A percentile compares a stretch with the other conserved stretches of the same genome.
Evolutionary conservation across 2,888 invertebrate species (phyloP).

Genomic region (Philereme vetulata): DNA sequence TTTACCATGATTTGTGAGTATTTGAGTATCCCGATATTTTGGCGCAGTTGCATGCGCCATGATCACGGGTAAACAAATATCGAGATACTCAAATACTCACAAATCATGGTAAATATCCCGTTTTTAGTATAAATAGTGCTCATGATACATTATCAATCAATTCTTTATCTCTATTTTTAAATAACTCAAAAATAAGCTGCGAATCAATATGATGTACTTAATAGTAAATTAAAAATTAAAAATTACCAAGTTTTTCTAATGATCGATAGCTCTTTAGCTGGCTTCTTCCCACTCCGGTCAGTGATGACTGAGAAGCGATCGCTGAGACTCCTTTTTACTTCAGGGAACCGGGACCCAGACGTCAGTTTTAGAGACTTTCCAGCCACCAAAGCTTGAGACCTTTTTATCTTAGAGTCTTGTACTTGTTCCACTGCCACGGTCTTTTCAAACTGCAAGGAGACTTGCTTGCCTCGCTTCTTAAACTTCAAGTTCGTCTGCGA

Average conservation of each 20-base stretch:
- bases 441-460: constrained; percentile 50
- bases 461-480: constrained; percentile 54
- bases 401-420: constrained; percentile 49
- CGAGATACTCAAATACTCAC: too few species aligned
- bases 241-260: constrained; percentile 80
- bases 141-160: background rate
- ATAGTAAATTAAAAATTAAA: constrained; percentile 18
- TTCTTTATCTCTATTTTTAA: background rate
- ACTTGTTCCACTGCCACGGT: constrained; percentile 41
- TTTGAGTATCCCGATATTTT: too few species aligned
- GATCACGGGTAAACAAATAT: too few species aligned
- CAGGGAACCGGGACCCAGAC: constrained; percentile 62
- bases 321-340: constrained; percentile 77
- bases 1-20: too few species aligned
- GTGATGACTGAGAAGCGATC: constrained; percentile 74
- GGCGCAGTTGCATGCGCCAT: too few species aligned
- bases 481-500: constrained; percentile 58
- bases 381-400: constrained; percentile 51
- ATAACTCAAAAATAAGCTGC: background rate
- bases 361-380: constrained; percentile 67
- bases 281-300: constrained; percentile 64
- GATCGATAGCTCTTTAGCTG: constrained; percentile 65
- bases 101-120: too few species aligned
- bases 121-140: too few species aligned
- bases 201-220: background rate